Percentiles rank a stretch among this genome's conserved stretches.
phyloP scores from a whole-genome alignment of 2,888 invertebrate genomes.

The Thymelicus lineola region DNA sequence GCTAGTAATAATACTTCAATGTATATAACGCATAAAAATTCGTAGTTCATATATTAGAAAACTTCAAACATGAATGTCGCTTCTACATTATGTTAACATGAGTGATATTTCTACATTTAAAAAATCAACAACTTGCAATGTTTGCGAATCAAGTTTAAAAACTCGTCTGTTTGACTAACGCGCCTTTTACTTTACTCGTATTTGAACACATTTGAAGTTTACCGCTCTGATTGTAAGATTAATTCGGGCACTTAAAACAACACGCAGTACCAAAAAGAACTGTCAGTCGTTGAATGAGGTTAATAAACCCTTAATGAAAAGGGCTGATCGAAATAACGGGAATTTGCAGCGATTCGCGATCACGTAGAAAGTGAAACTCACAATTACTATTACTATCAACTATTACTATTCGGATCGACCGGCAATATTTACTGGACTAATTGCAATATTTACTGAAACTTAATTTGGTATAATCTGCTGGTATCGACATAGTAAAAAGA shows the following conservation, averaged over 20 bases:
- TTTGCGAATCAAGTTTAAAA: slow-evolving; percentile 25
- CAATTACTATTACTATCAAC: too few relatives aligned
- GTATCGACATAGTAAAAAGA: too few relatives aligned
- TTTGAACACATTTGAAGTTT: slow-evolving; percentile 34
- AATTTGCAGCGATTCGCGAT: slow-evolving; percentile 18
- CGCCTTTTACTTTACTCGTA: background rate
- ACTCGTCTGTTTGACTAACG: slow-evolving; percentile 19
- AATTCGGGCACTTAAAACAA: slow-evolving; percentile 37
- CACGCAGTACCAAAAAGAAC: slow-evolving; percentile 35
- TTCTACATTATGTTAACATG: background rate
- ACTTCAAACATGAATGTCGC: background rate
- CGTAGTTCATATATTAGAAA: too few relatives aligned
- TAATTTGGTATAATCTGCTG: too few relatives aligned
- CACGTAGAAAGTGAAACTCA: background rate
- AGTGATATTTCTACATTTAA: background rate
- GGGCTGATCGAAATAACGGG: slow-evolving; percentile 22
- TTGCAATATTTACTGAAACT: too few relatives aligned
- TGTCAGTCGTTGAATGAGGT: slow-evolving; percentile 30
- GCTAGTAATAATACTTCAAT: too few relatives aligned
- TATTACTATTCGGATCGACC: too few relatives aligned
- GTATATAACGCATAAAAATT: too few relatives aligned
- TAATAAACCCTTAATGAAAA: slow-evolving; percentile 34
- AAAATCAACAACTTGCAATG: background rate
- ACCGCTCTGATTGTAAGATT: slow-evolving; percentile 38
- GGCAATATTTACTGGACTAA: too few relatives aligned